These are phyloP conservation scores for Micrasema minimum DNA, from an alignment of 1,140 invertebrate genomes.

Conservation along the genomic window DNA sequence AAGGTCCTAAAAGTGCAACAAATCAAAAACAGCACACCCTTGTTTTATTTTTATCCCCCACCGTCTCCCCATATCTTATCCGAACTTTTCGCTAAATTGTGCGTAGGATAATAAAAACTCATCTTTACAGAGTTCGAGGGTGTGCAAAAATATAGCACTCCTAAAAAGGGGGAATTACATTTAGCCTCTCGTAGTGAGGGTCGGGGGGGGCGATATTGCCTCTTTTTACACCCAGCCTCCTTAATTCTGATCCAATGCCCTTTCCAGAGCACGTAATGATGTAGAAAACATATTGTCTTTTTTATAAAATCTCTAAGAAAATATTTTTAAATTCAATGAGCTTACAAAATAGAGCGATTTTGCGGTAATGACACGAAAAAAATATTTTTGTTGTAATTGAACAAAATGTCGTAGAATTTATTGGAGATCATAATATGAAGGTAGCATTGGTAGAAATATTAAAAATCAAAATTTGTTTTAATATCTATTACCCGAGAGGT, in stretches of 20 bases:
- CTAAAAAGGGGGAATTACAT: constrained; percentile 14
- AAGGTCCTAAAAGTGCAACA: not conserved
- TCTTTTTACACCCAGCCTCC: not conserved
- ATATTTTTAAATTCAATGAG: too few species aligned
- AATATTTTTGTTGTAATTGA: too few species aligned
- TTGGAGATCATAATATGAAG: too few species aligned
- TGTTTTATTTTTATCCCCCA: not conserved
- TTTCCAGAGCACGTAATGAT: not conserved
- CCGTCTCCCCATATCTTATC: not conserved
- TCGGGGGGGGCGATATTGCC: not conserved
- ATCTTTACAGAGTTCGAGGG: not conserved
- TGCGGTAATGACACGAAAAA: too few species aligned
- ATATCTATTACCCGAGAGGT: too few species aligned
- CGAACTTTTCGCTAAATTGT: constrained; percentile 13
- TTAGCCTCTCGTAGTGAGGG: not conserved
- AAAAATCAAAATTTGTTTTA: too few species aligned
- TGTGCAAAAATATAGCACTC: constrained; percentile 25
- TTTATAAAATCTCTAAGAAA: too few species aligned
- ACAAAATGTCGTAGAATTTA: too few species aligned
- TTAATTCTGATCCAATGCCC: not conserved
- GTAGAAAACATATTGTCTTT: constrained; percentile 8
- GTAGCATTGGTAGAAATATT: too few species aligned
- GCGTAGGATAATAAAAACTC: constrained; percentile 22
- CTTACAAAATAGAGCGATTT: too few species aligned
- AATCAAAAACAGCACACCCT: not conserved